A percentile compares a stretch with the other conserved stretches of the same genome.
Evolutionary conservation across 2,888 invertebrate genomes (phyloP).

Genomic region (Mystacides longicornis): DNA sequence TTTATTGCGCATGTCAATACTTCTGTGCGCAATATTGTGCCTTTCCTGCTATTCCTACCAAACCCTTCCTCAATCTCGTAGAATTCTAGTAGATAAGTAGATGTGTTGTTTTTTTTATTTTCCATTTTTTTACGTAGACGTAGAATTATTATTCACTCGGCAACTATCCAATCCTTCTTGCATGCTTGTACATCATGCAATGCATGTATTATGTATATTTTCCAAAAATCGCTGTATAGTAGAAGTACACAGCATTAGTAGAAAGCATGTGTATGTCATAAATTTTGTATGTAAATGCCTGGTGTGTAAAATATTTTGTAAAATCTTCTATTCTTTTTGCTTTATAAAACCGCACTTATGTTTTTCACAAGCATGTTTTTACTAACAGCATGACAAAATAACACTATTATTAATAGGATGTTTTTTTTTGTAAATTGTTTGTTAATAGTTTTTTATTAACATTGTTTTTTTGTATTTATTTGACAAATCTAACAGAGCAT

Average conservation of each 20-base stretch:
- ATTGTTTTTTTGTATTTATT: constrained; percentile 19
- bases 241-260: neutral
- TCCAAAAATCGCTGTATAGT: neutral
- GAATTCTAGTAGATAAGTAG: neutral
- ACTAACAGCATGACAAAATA: neutral
- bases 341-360: too few relatives aligned
- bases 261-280: neutral
- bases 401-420: neutral
- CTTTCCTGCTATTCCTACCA: constrained; percentile 6
- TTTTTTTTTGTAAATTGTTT: neutral
- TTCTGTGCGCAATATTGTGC: constrained; percentile 18
- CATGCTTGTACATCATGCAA: neutral
- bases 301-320: neutral
- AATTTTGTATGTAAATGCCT: neutral
- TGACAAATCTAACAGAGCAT: constrained; percentile 26
- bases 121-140: constrained; percentile 8
- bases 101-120: constrained; percentile 16
- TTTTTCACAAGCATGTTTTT: neutral
- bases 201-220: neutral
- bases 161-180: neutral
- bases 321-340: neutral
- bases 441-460: neutral
- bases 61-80: neutral
- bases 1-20: constrained; percentile 19
- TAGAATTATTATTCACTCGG: neutral